Percentiles rank a stretch among this genome's conserved stretches.
These are phyloP conservation scores for Diorhabda elongata DNA, from an alignment of 1,140 invertebrate genomes.

Conservation along the genomic window DNA sequence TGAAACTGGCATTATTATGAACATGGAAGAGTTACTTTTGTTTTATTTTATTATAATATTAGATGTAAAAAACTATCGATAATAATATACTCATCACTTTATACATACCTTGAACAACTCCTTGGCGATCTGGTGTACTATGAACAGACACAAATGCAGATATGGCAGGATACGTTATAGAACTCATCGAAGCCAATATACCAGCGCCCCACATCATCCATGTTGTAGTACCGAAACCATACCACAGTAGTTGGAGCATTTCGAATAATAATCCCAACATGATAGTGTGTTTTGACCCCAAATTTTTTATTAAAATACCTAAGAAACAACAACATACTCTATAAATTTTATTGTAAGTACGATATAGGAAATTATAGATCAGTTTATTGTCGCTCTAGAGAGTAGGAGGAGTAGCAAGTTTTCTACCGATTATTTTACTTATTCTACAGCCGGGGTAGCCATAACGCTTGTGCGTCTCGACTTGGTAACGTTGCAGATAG, in stretches of 20 bases:
- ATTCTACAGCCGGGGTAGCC: too few relatives aligned
- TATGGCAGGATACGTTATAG: conserved; percentile 98
- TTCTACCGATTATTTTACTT: too few relatives aligned
- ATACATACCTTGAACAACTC: conserved; percentile 79
- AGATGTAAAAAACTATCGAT: too few relatives aligned
- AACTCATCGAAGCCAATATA: conserved; percentile 88
- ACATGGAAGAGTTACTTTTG: too few relatives aligned
- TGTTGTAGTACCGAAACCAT: conserved; percentile 83
- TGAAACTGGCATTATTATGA: too few relatives aligned
- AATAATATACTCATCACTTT: neutral
- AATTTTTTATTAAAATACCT: conserved; percentile 55
- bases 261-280: conserved; percentile 95
- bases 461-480: too few relatives aligned
- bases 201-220: conserved; percentile 99
- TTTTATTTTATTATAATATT: too few relatives aligned
- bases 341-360: too few relatives aligned
- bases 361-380: too few relatives aligned
- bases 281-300: conserved; percentile 95
- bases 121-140: conserved; percentile 94
- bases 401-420: too few relatives aligned
- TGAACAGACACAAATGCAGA: conserved; percentile 97
- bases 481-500: too few relatives aligned
- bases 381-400: too few relatives aligned
- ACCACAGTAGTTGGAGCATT: conserved; percentile 95
- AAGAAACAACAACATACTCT: neutral